phyloP scores from a whole-genome alignment of 2,797 vertebrate genomes.

The Alca torda region DNA sequence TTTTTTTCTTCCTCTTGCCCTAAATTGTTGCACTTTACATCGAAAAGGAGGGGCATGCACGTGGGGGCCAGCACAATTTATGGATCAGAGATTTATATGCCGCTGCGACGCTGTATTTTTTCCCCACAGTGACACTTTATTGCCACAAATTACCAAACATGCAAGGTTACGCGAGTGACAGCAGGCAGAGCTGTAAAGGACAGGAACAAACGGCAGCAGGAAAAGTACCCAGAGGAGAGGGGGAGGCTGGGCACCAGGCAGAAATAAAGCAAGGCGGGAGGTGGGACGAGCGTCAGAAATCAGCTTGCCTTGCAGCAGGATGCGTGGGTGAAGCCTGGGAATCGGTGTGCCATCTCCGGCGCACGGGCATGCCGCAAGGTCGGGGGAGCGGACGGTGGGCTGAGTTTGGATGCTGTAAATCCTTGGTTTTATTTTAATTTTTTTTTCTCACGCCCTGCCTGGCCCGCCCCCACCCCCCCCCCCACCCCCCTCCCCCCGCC shows the following conservation, averaged over 20 bases:
- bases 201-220: background rate
- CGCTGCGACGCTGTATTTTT: constrained; percentile 34
- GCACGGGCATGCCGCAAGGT: background rate
- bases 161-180: constrained; percentile 51
- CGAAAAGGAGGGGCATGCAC: background rate
- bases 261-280: constrained; percentile 15
- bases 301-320: background rate
- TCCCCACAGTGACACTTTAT: constrained; percentile 61
- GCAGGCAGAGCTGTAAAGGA: constrained; percentile 43
- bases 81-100: constrained; percentile 61
- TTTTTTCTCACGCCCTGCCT: no score
- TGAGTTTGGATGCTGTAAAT: background rate
- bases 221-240: constrained; percentile 26
- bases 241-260: background rate
- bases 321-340: background rate
- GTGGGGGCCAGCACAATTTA: constrained; percentile 36
- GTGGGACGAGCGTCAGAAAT: background rate
- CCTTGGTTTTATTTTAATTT: background rate
- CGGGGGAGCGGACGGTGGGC: background rate
- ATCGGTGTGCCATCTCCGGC: background rate
- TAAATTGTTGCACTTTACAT: constrained; percentile 44
- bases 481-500: no score
- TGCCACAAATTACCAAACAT: constrained; percentile 65
- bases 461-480: no score
- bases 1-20: constrained; percentile 32